Percentiles rank a stretch among this genome's conserved stretches.
These are phyloP conservation scores for Lycaena phlaeas DNA, from an alignment of 2,888 invertebrate genomes.

Conservation along the genomic window DNA sequence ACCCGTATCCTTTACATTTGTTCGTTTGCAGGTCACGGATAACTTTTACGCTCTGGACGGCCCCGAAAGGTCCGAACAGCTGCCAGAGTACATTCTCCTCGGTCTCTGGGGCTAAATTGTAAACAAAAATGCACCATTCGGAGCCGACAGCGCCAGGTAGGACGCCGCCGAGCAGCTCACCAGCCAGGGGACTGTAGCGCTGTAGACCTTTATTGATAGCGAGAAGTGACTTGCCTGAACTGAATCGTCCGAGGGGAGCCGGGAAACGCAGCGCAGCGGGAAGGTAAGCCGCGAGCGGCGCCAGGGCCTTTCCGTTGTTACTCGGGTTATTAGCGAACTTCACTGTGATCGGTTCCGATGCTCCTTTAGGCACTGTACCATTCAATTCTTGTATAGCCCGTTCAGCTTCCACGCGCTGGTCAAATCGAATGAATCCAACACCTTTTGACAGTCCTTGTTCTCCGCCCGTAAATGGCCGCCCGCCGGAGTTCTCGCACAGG, in stretches of 20 bases:
- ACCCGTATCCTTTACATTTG: slow-evolving; percentile 96
- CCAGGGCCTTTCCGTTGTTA: slow-evolving; percentile 86
- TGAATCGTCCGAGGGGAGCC: slow-evolving; percentile 81
- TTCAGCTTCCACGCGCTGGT: slow-evolving; percentile 94
- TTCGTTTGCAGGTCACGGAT: slow-evolving; percentile 92
- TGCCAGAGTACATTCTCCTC: slow-evolving; percentile 97
- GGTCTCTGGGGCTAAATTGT: slow-evolving; percentile 95
- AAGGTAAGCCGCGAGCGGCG: slow-evolving; percentile 88
- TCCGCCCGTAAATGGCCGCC: slow-evolving; percentile 74
- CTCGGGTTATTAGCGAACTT: slow-evolving; percentile 96
- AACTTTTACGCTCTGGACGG: slow-evolving; percentile 93
- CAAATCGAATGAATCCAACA: slow-evolving; percentile 94
- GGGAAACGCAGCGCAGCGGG: slow-evolving; percentile 79
- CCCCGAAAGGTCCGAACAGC: slow-evolving; percentile 95
- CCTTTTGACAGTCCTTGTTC: slow-evolving; percentile 91
- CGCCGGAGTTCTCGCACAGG: slow-evolving; percentile 95
- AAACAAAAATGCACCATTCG: slow-evolving; percentile 96
- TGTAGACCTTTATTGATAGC: slow-evolving; percentile 83
- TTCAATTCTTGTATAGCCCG: slow-evolving; percentile 93
- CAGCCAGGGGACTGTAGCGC: slow-evolving; percentile 90
- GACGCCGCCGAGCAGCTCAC: slow-evolving; percentile 84
- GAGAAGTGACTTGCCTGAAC: slow-evolving; percentile 92
- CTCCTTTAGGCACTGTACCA: slow-evolving; percentile 90
- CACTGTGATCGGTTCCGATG: slow-evolving; percentile 92
- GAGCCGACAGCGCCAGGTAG: slow-evolving; percentile 82